Percentiles rank a stretch among this genome's conserved stretches.
Conservation (phyloP, 2,888 invertebrate species). For the Sceliomorpha sp. region DNA sequence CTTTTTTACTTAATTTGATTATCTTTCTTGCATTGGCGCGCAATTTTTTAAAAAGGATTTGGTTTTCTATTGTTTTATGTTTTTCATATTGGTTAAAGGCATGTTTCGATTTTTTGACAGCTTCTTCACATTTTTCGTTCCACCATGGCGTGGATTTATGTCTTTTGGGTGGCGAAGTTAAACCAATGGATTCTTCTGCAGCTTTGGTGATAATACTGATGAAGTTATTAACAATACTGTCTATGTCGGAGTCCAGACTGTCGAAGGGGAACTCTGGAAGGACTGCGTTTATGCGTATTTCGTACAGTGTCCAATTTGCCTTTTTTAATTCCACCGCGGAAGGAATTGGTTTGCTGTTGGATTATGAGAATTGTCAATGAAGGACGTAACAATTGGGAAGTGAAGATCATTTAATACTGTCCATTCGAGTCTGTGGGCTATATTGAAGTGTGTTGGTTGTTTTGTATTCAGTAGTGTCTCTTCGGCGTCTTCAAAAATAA, state of each 20-base stretch:
- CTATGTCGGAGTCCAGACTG: slow-evolving; percentile 10
- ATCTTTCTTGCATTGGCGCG: slow-evolving; percentile 15
- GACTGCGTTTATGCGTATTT: no score
- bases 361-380: no score
- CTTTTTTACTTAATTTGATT: no score
- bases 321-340: no score
- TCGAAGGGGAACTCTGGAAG: no score
- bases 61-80: slow-evolving; percentile 27
- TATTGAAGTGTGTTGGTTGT: slow-evolving; percentile 47
- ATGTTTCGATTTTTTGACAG: slow-evolving; percentile 24
- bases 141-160: slow-evolving; percentile 56
- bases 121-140: slow-evolving; percentile 39
- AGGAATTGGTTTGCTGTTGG: no score
- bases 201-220: slow-evolving; percentile 28
- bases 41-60: slow-evolving; percentile 19
- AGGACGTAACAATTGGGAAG: no score
- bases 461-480: slow-evolving; percentile 32
- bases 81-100: slow-evolving; percentile 38
- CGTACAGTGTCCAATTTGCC: no score
- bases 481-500: slow-evolving; percentile 36
- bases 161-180: slow-evolving; percentile 11
- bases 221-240: slow-evolving; percentile 16
- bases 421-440: slow-evolving; percentile 11
- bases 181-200: slow-evolving; percentile 34
- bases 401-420: slow-evolving; percentile 3